Percentiles rank a stretch among this genome's conserved stretches.
Evolutionary conservation across 64 coral and sea anemone genomes (phyloP).

Genomic region (Stichodactyla mertensii): DNA sequence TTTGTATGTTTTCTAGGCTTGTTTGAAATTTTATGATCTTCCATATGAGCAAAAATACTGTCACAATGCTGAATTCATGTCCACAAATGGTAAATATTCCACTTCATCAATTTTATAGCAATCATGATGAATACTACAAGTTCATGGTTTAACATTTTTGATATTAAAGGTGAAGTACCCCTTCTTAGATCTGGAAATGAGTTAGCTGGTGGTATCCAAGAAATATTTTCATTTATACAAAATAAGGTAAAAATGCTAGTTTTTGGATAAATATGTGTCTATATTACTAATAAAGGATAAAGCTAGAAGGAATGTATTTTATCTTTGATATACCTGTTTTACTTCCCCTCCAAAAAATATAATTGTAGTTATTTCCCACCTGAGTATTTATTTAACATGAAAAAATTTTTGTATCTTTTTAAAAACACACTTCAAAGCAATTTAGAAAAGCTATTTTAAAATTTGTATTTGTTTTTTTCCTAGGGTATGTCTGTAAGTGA

Average conservation of each 20-base stretch:
- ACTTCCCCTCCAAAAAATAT: too few relatives aligned
- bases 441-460: neutral
- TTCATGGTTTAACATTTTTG: neutral
- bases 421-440: neutral
- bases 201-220: slow-evolving; percentile 24
- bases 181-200: slow-evolving; percentile 36
- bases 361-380: too few relatives aligned
- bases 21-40: slow-evolving; percentile 61
- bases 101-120: neutral
- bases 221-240: slow-evolving; percentile 31
- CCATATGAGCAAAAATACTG: slow-evolving; percentile 39
- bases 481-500: slow-evolving; percentile 54
- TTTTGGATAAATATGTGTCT: neutral
- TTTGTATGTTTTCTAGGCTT: slow-evolving; percentile 36
- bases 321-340: too few relatives aligned
- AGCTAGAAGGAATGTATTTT: neutral
- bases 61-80: slow-evolving; percentile 86
- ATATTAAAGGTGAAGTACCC: slow-evolving; percentile 46
- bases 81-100: slow-evolving; percentile 58
- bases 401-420: too few relatives aligned
- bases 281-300: neutral
- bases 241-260: slow-evolving; percentile 15
- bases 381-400: too few relatives aligned
- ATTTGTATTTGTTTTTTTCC: neutral
- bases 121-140: neutral